These are phyloP conservation scores for Ophiothrix spiculata DNA, from an alignment of 35 echinoderm and acorn worm genomes.

Conservation along the genomic window DNA sequence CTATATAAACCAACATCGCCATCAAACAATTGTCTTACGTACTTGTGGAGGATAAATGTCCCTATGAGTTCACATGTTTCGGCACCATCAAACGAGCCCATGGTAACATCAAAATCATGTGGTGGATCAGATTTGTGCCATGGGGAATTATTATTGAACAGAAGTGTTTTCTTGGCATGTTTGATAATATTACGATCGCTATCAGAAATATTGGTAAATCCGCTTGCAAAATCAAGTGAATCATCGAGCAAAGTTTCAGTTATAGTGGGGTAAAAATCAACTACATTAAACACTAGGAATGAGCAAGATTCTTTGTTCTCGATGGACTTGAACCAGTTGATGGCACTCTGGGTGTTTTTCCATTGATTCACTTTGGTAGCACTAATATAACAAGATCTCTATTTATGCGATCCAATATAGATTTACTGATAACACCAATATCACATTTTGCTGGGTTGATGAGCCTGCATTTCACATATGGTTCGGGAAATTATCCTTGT, in stretches of 20 bases:
- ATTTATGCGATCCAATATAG: constrained; percentile 18
- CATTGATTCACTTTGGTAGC: constrained; percentile 17
- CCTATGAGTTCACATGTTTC: constrained; percentile 24
- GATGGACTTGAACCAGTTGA: constrained; percentile 30
- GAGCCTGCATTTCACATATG: constrained; percentile 14
- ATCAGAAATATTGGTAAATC: not conserved
- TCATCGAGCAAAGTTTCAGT: constrained; percentile 11
- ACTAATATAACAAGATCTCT: not conserved
- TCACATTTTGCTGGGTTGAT: constrained; percentile 40
- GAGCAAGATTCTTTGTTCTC: not conserved
- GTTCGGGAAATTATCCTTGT: constrained; percentile 35
- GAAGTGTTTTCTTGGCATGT: constrained; percentile 34
- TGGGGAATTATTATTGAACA: constrained; percentile 19
- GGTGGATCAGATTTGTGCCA: not conserved
- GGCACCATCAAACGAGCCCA: not conserved
- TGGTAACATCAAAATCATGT: constrained; percentile 7
- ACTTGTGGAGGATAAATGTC: not conserved
- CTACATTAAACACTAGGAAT: constrained; percentile 34
- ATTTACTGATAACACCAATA: constrained; percentile 44
- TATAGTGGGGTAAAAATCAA: constrained; percentile 36
- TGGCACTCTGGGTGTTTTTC: constrained; percentile 17
- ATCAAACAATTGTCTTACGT: not conserved
- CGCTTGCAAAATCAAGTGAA: constrained; percentile 15
- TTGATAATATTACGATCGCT: not conserved
- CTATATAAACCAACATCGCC: constrained; percentile 15